Evolutionary conservation across 1,140 invertebrate genomes (phyloP), one percentile per base, ranked within the genome.

Genomic region (Sinella curviseta): DNA sequence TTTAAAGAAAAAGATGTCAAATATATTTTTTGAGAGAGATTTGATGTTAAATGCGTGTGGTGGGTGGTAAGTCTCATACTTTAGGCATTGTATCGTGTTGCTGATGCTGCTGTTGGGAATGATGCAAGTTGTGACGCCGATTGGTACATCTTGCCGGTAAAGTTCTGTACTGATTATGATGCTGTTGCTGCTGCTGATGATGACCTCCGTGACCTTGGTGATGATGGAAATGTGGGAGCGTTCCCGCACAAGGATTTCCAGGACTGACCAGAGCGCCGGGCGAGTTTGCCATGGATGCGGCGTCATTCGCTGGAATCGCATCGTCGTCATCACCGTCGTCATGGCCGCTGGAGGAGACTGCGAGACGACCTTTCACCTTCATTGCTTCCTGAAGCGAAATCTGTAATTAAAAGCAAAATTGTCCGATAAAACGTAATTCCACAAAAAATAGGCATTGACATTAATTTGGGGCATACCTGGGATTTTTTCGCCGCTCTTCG

Each of bases 351-450:
- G 89, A 84, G 81, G 92, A 90, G 85, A 95, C 90, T 80, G 93
- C 94, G 82, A 96, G 87, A 85, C 93, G 89, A 34, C 94, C 93
- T 88, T 96, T 96, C 35, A 93, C 92, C 86, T 94, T 94, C 90
- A 96, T 93, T n/a, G 94, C 94, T 84, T 95, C 94, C 57, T 92
- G 91, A 33, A 96, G 86, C 17, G 92, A 91, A 14, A 60, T 60
- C 55, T 60, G n/a, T 3, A 60, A 8, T 48, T 48, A n/a, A n/a
- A n/a, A n/a, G n/a, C n/a, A n/a, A n/a, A n/a, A n/a, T n/a, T n/a
- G n/a, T n/a, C n/a, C n/a, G n/a, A n/a, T n/a, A n/a, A n/a, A n/a
- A n/a, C n/a, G n/a, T n/a, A n/a, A n/a, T n/a, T n/a, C n/a, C n/a
- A n/a, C n/a, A n/a, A n/a, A n/a, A n/a, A n/a, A n/a, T n/a, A n/a